phyloP scores from a whole-genome alignment of 2,113 vertebrate species.

The Manacus vitellinus region DNA sequence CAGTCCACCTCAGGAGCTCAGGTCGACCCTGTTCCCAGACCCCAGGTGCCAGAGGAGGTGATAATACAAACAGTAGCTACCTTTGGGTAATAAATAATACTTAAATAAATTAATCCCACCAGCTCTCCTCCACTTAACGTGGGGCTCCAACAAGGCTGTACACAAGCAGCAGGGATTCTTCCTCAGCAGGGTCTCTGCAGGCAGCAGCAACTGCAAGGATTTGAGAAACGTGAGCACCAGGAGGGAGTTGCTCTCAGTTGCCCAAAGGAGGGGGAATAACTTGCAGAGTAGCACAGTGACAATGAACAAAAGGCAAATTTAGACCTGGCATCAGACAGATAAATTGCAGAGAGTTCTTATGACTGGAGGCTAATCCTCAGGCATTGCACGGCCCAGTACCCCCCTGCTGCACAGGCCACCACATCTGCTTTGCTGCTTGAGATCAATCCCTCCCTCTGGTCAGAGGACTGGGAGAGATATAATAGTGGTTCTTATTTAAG shows the following conservation, averaged over 20 bases:
- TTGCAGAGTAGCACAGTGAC: neutral
- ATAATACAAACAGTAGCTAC: neutral
- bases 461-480: accelerated
- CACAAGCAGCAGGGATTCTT: neutral
- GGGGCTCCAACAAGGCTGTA: neutral
- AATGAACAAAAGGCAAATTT: neutral
- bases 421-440: neutral
- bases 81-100: neutral
- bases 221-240: neutral
- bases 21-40: neutral
- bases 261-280: neutral
- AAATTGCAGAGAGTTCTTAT: neutral
- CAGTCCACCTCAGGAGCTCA: neutral
- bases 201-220: neutral
- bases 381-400: neutral
- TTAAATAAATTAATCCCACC: neutral
- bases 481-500: neutral
- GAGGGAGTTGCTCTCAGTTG: accelerated
- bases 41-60: neutral
- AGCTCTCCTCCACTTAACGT: neutral
- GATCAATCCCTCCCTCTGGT: neutral
- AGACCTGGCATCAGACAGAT: neutral
- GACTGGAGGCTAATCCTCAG: neutral
- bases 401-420: neutral
- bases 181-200: neutral